Conservation (phyloP, 2,888 invertebrate species). For the Drosophila formosana region DNA sequence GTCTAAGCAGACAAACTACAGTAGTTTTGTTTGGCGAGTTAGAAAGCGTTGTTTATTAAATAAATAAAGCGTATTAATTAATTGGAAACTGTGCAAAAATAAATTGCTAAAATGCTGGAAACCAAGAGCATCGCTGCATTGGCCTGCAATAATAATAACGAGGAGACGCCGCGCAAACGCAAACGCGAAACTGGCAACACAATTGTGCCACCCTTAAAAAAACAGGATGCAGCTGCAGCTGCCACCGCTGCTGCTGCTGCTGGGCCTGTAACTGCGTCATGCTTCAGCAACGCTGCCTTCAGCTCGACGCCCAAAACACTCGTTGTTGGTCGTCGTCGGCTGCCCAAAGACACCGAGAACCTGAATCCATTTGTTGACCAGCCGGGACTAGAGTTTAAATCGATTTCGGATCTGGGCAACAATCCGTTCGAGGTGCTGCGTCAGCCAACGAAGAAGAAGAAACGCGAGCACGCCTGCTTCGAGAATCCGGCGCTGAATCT, state of each 20-base stretch:
- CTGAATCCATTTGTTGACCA: constrained; percentile 55
- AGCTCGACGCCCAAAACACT: constrained; percentile 84
- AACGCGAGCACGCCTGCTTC: constrained; percentile 82
- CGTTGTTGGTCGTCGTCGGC: constrained; percentile 70
- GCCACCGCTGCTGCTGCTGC: constrained; percentile 14
- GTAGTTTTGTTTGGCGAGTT: constrained; percentile 1
- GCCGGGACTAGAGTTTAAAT: constrained; percentile 82
- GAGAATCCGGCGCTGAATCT: constrained; percentile 84
- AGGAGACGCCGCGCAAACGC: constrained; percentile 82
- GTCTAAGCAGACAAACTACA: constrained; percentile 37
- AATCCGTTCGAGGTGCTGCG: constrained; percentile 84
- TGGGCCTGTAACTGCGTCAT: constrained; percentile 56
- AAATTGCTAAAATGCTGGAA: constrained; percentile 57
- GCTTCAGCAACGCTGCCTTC: constrained; percentile 83
- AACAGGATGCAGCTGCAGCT: constrained; percentile 46
- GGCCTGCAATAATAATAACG: constrained; percentile 47
- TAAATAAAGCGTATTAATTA: neutral
- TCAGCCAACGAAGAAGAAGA: constrained; percentile 84
- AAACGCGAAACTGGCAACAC: constrained; percentile 76
- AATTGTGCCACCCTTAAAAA: constrained; percentile 53
- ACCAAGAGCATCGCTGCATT: constrained; percentile 71
- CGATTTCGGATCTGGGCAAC: constrained; percentile 76
- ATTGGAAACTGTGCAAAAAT: neutral
- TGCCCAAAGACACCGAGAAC: constrained; percentile 45
- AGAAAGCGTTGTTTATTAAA: too few relatives aligned